These are phyloP conservation scores for Lanius ludovicianus DNA, from an alignment of 2,113 vertebrate species.

Conservation along the genomic window DNA sequence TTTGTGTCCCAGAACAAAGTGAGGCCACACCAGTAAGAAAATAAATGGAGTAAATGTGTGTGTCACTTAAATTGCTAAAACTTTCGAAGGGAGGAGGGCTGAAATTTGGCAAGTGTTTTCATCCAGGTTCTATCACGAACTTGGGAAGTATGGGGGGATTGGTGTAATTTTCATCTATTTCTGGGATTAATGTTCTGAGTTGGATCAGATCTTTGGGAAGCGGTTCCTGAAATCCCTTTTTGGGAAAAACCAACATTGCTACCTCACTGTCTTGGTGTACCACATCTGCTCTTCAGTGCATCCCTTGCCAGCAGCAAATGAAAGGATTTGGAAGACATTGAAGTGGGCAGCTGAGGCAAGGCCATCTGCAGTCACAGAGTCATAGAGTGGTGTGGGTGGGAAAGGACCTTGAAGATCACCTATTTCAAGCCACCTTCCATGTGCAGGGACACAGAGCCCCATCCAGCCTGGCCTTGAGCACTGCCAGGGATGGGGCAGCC, in stretches of 20 bases:
- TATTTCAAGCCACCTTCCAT: background rate
- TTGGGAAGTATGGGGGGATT: background rate
- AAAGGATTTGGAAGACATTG: background rate
- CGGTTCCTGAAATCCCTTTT: background rate
- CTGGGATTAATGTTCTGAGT: background rate
- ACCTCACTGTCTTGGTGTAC: rapidly evolving
- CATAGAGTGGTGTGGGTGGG: background rate
- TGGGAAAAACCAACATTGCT: background rate
- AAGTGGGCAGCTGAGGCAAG: background rate
- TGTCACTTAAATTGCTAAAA: background rate
- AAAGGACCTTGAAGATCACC: background rate
- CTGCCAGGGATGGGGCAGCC: background rate
- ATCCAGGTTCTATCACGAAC: rapidly evolving
- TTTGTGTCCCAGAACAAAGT: background rate
- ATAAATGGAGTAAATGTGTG: rapidly evolving
- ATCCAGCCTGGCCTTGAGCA: background rate
- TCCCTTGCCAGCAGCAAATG: background rate
- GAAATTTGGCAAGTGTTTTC: background rate
- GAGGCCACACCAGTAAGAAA: background rate
- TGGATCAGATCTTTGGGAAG: background rate
- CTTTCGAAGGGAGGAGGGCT: background rate
- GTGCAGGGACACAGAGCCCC: background rate
- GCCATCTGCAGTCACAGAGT: no score
- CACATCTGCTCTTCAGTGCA: rapidly evolving
- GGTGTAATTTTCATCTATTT: background rate